A percentile compares a stretch with the other conserved stretches of the same genome.
Conservation (phyloP, 2,888 invertebrate species). For the Andrena chrysosceles region DNA sequence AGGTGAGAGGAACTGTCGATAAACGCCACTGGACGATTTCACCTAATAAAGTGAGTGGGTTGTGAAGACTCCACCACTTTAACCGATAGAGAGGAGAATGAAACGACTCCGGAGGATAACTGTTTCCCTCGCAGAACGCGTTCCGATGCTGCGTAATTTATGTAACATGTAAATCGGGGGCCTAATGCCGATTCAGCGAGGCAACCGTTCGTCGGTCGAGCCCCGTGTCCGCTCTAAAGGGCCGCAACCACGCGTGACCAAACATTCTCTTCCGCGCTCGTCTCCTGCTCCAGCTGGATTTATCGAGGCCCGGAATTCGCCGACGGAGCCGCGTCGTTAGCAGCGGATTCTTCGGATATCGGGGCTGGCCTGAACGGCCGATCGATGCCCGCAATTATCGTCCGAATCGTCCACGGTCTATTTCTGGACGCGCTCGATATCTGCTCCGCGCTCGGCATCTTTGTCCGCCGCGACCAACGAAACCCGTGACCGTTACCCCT, state of each 20-base stretch:
- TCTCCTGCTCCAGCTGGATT: slow-evolving; percentile 55
- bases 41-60: background rate
- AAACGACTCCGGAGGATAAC: slow-evolving; percentile 61
- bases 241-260: slow-evolving; percentile 82
- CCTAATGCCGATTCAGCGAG: slow-evolving; percentile 57
- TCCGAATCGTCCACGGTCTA: slow-evolving; percentile 46
- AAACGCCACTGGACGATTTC: background rate
- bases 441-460: background rate
- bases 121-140: slow-evolving; percentile 28
- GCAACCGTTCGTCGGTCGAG: slow-evolving; percentile 60
- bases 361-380: slow-evolving; percentile 43
- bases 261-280: slow-evolving; percentile 79
- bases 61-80: background rate
- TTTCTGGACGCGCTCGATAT: slow-evolving; percentile 22
- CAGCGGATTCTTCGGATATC: slow-evolving; percentile 58
- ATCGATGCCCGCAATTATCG: slow-evolving; percentile 57
- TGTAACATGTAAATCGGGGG: slow-evolving; percentile 60
- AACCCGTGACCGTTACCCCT: slow-evolving; percentile 15
- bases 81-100: slow-evolving; percentile 66
- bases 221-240: slow-evolving; percentile 76
- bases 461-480: slow-evolving; percentile 1
- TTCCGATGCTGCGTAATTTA: slow-evolving; percentile 53
- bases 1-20: background rate
- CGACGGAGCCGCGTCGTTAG: slow-evolving; percentile 53
- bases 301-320: slow-evolving; percentile 63